Conservation (phyloP, 2,113 vertebrate genomes). For the Pygoscelis antarcticus region DNA sequence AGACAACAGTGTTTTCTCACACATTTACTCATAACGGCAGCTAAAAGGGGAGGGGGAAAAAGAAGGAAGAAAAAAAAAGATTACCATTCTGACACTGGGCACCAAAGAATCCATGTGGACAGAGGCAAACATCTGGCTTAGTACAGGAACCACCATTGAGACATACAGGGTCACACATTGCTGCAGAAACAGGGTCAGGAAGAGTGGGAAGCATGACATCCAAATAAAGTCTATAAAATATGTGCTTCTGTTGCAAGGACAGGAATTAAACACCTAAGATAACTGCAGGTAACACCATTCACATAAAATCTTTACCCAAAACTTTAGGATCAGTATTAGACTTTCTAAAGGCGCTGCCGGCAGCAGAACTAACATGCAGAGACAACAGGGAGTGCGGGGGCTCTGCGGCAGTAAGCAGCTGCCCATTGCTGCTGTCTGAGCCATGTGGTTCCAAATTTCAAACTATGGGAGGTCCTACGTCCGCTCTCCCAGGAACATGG, state of each 20-base stretch:
- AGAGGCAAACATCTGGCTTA: conserved; percentile 84
- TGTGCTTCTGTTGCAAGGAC: conserved; percentile 1
- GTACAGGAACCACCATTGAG: conserved; percentile 89
- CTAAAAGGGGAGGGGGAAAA: background rate
- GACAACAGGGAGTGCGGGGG: background rate
- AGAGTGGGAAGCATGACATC: background rate
- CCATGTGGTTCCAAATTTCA: background rate
- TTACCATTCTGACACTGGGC: conserved; percentile 90
- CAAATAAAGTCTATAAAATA: background rate
- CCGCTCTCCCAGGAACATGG: fast-evolving
- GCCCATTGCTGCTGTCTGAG: background rate
- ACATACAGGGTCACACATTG: conserved; percentile 86
- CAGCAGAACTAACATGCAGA: background rate
- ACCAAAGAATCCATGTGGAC: conserved; percentile 90
- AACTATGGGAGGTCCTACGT: background rate
- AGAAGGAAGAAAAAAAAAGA: background rate
- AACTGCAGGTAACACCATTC: background rate
- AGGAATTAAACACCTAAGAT: background rate
- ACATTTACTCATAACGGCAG: background rate
- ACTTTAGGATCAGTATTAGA: background rate
- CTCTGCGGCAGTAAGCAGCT: background rate
- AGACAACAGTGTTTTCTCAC: background rate
- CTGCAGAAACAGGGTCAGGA: conserved; percentile 65
- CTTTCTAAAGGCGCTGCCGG: background rate
- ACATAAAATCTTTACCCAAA: background rate